phyloP scores from a whole-genome alignment of 1,140 invertebrate genomes.

The Trigoniulus corallinus region DNA sequence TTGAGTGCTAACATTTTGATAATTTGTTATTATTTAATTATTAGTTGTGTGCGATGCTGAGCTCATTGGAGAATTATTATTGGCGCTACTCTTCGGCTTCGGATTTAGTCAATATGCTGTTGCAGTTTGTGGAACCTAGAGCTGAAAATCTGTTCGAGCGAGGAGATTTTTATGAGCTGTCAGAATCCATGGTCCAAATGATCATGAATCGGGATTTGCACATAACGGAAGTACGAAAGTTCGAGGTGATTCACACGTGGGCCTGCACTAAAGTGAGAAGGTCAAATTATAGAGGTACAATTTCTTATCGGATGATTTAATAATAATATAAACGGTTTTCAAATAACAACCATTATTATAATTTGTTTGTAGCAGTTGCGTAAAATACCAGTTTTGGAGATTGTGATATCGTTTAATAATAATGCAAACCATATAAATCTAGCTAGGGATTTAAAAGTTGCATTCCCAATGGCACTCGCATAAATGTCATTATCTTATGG shows the following conservation, averaged over 20 bases:
- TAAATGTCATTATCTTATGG: too few relatives aligned
- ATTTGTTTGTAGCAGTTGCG: too few relatives aligned
- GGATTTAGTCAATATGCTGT: constrained; percentile 83
- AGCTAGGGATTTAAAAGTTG: too few relatives aligned
- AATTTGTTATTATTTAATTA: constrained; percentile 12
- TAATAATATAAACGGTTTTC: background rate
- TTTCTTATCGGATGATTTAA: background rate
- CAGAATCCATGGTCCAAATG: constrained; percentile 88
- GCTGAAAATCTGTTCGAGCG: constrained; percentile 61
- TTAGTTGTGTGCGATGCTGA: constrained; percentile 75
- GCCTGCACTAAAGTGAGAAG: constrained; percentile 53
- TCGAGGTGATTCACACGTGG: constrained; percentile 84
- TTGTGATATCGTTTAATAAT: too few relatives aligned
- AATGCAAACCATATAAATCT: too few relatives aligned
- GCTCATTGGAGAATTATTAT: constrained; percentile 82
- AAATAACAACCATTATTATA: too few relatives aligned
- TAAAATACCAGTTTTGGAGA: too few relatives aligned
- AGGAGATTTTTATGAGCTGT: constrained; percentile 64
- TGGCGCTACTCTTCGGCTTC: constrained; percentile 88
- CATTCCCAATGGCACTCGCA: too few relatives aligned
- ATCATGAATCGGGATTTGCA: constrained; percentile 75
- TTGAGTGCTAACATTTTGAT: background rate
- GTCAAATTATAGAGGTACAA: constrained; percentile 3
- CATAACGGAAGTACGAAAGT: constrained; percentile 76
- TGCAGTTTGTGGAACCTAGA: constrained; percentile 72